Base-by-base conservation (phyloP, 2,888 invertebrate genomes). In the Archips crataeganus region DNA sequence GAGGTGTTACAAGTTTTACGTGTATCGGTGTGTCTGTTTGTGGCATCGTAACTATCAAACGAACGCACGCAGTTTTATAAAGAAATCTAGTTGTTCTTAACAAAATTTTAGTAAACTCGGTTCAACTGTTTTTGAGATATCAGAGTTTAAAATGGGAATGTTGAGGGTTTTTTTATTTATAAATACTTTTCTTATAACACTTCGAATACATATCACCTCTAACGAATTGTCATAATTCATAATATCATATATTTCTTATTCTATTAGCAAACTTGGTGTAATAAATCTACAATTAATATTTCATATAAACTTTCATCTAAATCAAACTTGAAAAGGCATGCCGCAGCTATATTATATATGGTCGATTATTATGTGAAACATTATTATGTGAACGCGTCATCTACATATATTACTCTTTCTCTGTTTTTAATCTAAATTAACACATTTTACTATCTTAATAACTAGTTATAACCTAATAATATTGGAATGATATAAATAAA, bases 401-500 rank as follows among this genome's bases (percentile, higher is more conserved):
- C 36, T 59, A 32, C 49, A 15, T 59, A 61, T 62, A 49, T 49
- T 49, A 54, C 51, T 54, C 15, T 57, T 62, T 68, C 59, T 60
- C 36, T 49, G 39, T 64, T 69, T 62, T 65, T 15, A 60, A 32
- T 49, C 32, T 65, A 65, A 66, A 61, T 51, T 51, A 66, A 73
- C 68, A 73, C 73, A 57, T 62, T 62, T 73, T 49, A 32, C 23
- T 49, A 57, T 49, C 62, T 62, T 42, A 62, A 42, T 10, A 15
- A 62, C 10, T 42, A 42, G 10, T 42, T 23, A 39, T 23, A 49
- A 42, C n/a, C 65, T 15, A 51, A 54, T 62, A 63, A 36, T 65
- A 67, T 57, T 64, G 68, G 73, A 65, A 70, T 74, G 59, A 70
- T 65, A 45, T 23, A 70, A 69, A 69, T 74, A 74, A 74, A 74